Evolutionary conservation across 1,140 invertebrate species (phyloP), one percentile per base, ranked within the genome.

Genomic region (Ips nitidus): DNA sequence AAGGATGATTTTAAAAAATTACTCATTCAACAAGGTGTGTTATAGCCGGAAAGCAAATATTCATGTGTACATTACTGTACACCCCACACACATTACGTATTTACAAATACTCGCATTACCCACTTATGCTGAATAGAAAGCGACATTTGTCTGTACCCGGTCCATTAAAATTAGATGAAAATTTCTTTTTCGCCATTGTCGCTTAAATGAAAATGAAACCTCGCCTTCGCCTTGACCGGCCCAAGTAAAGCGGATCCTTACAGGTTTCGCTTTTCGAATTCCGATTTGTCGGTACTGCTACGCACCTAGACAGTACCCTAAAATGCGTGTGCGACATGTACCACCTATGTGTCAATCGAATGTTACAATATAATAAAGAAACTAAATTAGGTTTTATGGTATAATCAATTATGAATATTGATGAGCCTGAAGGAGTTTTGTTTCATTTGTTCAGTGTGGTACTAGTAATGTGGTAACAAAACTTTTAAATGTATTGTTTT

Each of bases 131-230:
- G 57, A 59, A 59, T 59, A 59, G 57, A 59, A 59, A 59, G 57
- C 41, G 57, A 41, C 8, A 59, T 42, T 22, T 22, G 57, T 59
- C 57, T 59, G 57, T 36, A 56, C n/a, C 7, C 41, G 42, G 42
- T 8, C 53, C 4, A 59, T 59, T 59, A 59, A 41, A 59, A 59
- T 59, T 42, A 42, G 57, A 59, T 59, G 57, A 59, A 59, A 59
- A 59, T 59, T 59, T 59, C 57, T 59, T 59, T 59, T 59, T 59
- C 57, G 41, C 57, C 4, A n/a, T 59, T 59, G 57, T 59, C 57
- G 37, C 41, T 36, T 6, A 41, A 42, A 59, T 59, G 57, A 59
- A 59, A 59, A 59, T 42, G 57, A 59, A 59, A 59, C 41, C 38
- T 55, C 39, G 39, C 5, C n/a, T 56, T 56, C 37, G 53, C 53